These are phyloP conservation scores for Dromiciops gliroides DNA, from an alignment of 2,113 vertebrate species.

Conservation along the genomic window DNA sequence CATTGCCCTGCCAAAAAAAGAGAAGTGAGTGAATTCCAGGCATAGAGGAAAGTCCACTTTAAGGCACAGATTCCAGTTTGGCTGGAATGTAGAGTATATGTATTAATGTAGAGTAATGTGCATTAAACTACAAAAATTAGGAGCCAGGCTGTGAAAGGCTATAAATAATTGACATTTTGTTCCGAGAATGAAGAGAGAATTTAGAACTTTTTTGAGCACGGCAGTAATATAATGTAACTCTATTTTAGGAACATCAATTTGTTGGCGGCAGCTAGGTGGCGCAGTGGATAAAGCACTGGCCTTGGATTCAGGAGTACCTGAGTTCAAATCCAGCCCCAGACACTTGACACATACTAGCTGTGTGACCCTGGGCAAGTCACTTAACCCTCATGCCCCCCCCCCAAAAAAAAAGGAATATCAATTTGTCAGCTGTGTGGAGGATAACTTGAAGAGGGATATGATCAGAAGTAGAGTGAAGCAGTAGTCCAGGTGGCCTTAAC, in stretches of 20 bases:
- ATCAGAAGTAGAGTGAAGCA: background rate
- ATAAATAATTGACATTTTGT: background rate
- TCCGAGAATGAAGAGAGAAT: background rate
- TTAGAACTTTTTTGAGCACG: background rate
- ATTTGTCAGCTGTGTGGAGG: background rate
- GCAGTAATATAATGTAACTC: background rate
- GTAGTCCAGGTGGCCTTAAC: background rate
- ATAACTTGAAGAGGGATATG: background rate
- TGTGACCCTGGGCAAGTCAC: too few species aligned
- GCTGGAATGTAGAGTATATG: background rate
- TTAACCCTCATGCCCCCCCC: too few species aligned
- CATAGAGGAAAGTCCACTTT: background rate
- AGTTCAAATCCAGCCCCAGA: too few species aligned
- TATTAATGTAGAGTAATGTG: background rate
- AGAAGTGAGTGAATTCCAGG: background rate
- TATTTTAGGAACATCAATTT: background rate
- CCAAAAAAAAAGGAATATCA: too few species aligned
- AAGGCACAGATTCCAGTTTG: background rate
- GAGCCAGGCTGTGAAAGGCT: background rate
- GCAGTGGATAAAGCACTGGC: too few species aligned
- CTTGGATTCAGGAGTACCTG: too few species aligned
- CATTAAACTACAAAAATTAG: background rate
- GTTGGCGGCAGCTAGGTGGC: too few species aligned
- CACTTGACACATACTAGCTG: too few species aligned
- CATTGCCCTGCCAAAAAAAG: too few species aligned